These are phyloP conservation scores for Eristalis tenax DNA, from an alignment of 2,888 invertebrate species.

Conservation along the genomic window DNA sequence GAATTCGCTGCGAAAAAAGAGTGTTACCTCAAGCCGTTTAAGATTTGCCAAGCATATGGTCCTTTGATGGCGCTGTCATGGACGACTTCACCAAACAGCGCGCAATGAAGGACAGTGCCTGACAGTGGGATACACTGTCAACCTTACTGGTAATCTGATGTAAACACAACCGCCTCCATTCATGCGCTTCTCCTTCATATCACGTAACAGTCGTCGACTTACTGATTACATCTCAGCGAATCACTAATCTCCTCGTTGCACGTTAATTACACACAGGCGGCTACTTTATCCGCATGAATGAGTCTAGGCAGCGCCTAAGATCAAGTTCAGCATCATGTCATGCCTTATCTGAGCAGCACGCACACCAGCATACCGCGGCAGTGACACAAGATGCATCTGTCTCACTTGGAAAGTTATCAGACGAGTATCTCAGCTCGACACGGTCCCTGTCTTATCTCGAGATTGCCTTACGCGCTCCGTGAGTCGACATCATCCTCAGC, in stretches of 20 bases:
- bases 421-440: too few species aligned
- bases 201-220: not conserved
- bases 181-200: not conserved
- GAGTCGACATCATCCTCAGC: not conserved
- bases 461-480: not conserved
- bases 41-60: too few species aligned
- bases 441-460: not conserved
- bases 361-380: not conserved
- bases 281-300: not conserved
- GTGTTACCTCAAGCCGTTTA: too few species aligned
- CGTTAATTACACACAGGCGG: not conserved
- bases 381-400: too few species aligned
- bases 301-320: not conserved
- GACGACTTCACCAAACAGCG: too few species aligned
- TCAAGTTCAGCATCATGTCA: not conserved
- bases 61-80: too few species aligned
- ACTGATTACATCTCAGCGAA: not conserved
- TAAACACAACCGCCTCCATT: not conserved
- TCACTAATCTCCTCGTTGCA: not conserved
- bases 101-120: too few species aligned
- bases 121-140: too few species aligned
- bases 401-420: too few species aligned
- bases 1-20: too few species aligned
- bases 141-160: too few species aligned
- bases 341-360: not conserved